Percentiles rank a stretch among this genome's conserved stretches.
Evolutionary conservation across 2,797 vertebrate species (phyloP).

Genomic region (Mus caroli): DNA sequence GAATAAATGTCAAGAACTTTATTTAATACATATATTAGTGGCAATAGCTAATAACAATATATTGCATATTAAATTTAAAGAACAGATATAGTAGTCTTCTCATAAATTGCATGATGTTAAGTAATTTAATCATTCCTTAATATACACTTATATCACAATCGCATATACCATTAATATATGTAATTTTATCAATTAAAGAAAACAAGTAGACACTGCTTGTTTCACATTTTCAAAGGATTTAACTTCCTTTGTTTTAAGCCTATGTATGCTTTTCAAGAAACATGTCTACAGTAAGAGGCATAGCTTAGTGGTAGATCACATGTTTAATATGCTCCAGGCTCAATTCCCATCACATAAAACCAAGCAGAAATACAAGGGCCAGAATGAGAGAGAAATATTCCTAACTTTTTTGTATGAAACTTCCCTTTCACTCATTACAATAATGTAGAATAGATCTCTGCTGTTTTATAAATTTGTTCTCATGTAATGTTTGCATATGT

Average conservation of each 20-base stretch:
- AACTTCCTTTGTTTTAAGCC: constrained; percentile 33
- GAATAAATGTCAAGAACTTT: neutral
- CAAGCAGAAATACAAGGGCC: neutral
- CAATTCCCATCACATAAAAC: neutral
- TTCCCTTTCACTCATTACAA: neutral
- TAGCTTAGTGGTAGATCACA: neutral
- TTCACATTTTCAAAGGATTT: constrained; percentile 23
- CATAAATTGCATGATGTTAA: neutral
- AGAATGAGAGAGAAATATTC: neutral
- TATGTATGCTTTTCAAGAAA: constrained; percentile 24
- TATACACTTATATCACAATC: neutral
- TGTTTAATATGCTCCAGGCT: neutral
- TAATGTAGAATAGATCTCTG: neutral
- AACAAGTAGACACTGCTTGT: neutral
- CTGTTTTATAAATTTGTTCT: neutral
- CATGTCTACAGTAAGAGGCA: neutral
- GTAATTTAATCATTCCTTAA: neutral
- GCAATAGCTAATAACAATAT: neutral
- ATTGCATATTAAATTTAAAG: neutral
- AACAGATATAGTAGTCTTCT: neutral
- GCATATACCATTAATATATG: neutral
- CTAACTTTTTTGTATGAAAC: neutral
- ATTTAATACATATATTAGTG: neutral
- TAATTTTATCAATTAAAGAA: neutral
- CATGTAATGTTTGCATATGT: neutral